Evolutionary conservation across 2,113 vertebrate genomes (phyloP).

Genomic region (Corythornis madagascariensis): DNA sequence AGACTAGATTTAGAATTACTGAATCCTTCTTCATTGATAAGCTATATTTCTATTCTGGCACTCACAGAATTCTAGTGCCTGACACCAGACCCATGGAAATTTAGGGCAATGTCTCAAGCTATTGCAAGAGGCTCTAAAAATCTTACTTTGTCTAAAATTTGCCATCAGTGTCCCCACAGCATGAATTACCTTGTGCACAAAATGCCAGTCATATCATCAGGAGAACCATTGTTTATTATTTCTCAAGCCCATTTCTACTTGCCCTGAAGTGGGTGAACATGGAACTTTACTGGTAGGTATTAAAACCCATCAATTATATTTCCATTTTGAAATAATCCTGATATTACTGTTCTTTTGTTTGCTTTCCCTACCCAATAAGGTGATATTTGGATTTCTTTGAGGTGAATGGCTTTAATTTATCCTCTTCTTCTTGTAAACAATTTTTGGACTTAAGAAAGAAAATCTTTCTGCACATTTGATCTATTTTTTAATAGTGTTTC

Average conservation of each 20-base stretch:
- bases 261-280: neutral
- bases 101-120: neutral
- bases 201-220: neutral
- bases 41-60: neutral
- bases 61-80: neutral
- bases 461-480: neutral
- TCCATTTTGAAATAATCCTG: neutral
- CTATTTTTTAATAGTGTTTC: neutral
- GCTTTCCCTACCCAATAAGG: neutral
- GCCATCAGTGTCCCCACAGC: neutral
- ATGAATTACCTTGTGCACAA: neutral
- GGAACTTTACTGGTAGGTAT: neutral
- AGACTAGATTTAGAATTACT: slow-evolving; percentile 16
- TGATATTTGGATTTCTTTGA: neutral
- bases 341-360: neutral
- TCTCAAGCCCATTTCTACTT: neutral
- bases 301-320: neutral
- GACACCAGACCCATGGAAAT: neutral
- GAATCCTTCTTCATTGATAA: neutral
- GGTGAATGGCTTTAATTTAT: neutral
- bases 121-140: neutral
- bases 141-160: neutral
- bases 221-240: neutral
- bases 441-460: neutral
- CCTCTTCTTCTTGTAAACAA: neutral